phyloP scores from a whole-genome alignment of 1,140 invertebrate genomes.

The Caenorhabditis brenneri region DNA sequence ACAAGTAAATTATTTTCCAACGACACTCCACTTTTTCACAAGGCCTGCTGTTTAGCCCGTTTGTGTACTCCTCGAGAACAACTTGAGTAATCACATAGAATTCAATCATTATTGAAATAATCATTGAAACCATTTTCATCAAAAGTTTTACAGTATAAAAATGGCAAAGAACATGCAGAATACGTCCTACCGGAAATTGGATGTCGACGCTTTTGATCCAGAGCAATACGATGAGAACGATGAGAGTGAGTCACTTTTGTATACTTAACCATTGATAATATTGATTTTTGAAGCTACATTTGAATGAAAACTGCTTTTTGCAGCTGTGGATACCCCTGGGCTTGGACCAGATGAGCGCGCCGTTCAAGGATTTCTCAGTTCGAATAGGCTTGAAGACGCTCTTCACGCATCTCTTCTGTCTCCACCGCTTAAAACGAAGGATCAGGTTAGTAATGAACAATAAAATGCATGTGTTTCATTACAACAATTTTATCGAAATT shows the following conservation, averaged over 20 bases:
- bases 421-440: constrained; percentile 55
- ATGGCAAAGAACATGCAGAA: constrained; percentile 62
- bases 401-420: constrained; percentile 54
- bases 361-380: constrained; percentile 44
- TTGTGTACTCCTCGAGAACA: not conserved
- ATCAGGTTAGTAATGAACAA: constrained; percentile 45
- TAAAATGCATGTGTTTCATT: too few species aligned
- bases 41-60: not conserved
- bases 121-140: too few species aligned
- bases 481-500: too few species aligned
- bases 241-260: constrained; percentile 40
- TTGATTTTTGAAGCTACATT: not conserved
- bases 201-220: constrained; percentile 60
- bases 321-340: constrained; percentile 48
- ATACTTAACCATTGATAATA: not conserved
- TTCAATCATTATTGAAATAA: too few species aligned
- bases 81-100: not conserved
- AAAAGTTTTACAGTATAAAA: constrained; percentile 35
- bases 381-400: constrained; percentile 56
- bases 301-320: not conserved
- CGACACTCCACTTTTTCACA: not conserved
- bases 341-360: constrained; percentile 55
- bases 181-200: constrained; percentile 57
- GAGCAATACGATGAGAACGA: constrained; percentile 59
- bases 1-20: not conserved